A percentile compares a stretch with the other conserved stretches of the same genome.
Conservation (phyloP, 1,140 invertebrate species). For the Temnothorax nylanderi region DNA sequence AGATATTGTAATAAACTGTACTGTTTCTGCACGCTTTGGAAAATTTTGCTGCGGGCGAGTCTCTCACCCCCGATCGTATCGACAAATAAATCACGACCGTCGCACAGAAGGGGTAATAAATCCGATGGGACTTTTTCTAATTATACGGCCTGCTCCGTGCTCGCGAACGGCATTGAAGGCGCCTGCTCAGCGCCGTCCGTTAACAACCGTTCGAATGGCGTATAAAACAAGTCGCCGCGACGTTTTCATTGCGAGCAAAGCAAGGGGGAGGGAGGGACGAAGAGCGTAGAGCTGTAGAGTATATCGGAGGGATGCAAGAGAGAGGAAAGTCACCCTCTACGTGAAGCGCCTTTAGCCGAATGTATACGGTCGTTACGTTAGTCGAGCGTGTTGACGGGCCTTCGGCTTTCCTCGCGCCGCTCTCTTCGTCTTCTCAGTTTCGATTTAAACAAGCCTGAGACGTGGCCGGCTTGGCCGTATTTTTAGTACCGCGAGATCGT, state of each 20-base stretch:
- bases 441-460: slow-evolving; percentile 48
- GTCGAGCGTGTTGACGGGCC: slow-evolving; percentile 41
- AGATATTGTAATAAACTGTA: background rate
- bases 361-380: slow-evolving; percentile 49
- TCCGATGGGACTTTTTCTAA: slow-evolving; percentile 53
- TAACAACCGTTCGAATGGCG: slow-evolving; percentile 52
- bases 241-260: slow-evolving; percentile 51
- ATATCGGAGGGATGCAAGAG: slow-evolving; percentile 43
- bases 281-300: background rate
- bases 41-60: background rate
- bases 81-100: slow-evolving; percentile 48
- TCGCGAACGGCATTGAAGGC: slow-evolving; percentile 27
- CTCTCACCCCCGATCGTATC: slow-evolving; percentile 33
- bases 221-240: slow-evolving; percentile 55
- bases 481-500: slow-evolving; percentile 56
- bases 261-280: background rate
- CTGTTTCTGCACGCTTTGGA: background rate
- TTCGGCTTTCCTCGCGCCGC: slow-evolving; percentile 35
- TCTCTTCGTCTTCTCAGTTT: slow-evolving; percentile 52
- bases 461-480: slow-evolving; percentile 11
- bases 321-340: slow-evolving; percentile 50
- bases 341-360: slow-evolving; percentile 36
- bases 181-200: slow-evolving; percentile 48
- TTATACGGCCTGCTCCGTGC: slow-evolving; percentile 36
- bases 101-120: slow-evolving; percentile 49